phyloP scores from a whole-genome alignment of 2,888 invertebrate species.

The Diabrotica balteata region DNA sequence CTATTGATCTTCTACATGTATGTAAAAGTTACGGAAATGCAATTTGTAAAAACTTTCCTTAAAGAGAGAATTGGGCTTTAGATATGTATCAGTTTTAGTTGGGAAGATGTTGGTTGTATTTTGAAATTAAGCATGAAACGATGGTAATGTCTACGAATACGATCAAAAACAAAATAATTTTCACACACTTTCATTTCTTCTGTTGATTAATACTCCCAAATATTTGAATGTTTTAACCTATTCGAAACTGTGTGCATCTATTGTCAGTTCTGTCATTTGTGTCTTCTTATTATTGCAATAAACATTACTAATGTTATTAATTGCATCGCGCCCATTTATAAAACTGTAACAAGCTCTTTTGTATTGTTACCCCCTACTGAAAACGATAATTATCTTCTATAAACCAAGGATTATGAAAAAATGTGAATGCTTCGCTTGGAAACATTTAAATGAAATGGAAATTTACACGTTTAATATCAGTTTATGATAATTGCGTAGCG shows the following conservation, averaged over 20 bases:
- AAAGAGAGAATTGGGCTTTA: constrained; percentile 2
- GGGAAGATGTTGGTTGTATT: constrained; percentile 4
- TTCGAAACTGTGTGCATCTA: too few species aligned
- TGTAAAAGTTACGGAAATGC: constrained; percentile 12
- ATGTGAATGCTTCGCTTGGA: neutral
- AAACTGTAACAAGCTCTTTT: too few species aligned
- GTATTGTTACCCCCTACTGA: too few species aligned
- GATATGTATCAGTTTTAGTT: constrained; percentile 11
- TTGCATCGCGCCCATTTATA: too few species aligned
- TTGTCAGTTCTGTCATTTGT: too few species aligned
- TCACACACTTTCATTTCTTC: too few species aligned
- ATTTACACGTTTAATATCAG: constrained; percentile 13
- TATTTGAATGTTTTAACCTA: too few species aligned
- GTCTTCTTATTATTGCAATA: too few species aligned
- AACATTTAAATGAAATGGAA: constrained; percentile 1
- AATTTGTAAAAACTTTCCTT: constrained; percentile 10
- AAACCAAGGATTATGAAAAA: neutral
- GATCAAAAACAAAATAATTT: neutral
- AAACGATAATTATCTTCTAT: neutral
- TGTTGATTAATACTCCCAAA: too few species aligned
- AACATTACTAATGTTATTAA: too few species aligned
- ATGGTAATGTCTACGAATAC: constrained; percentile 1
- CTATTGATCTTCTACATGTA: constrained; percentile 6
- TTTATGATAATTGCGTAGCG: constrained; percentile 17
- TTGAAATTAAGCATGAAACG: constrained; percentile 3